Evolutionary conservation across 2,888 invertebrate genomes (phyloP).

Genomic region (Drosophila nigricruria): DNA sequence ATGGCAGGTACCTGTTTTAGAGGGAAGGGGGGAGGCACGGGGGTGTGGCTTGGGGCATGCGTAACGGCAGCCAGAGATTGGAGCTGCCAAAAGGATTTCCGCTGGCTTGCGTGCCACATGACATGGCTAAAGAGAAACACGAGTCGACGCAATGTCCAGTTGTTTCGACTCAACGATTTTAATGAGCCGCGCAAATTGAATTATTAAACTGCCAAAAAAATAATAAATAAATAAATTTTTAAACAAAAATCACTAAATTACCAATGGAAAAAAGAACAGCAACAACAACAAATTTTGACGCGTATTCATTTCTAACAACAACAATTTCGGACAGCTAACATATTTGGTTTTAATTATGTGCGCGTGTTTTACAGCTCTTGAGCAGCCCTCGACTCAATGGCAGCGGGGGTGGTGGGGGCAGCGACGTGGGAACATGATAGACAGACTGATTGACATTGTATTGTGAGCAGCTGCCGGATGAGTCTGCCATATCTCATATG

Average conservation of each 20-base stretch:
- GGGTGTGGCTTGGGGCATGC: background rate
- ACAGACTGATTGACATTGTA: conserved; percentile 66
- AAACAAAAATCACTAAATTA: conserved; percentile 11
- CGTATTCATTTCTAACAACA: conserved; percentile 38
- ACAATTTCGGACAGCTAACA: conserved; percentile 25
- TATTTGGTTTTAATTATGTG: conserved; percentile 35
- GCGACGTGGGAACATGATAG: background rate
- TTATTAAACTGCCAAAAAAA: conserved; percentile 34
- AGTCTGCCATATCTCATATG: conserved; percentile 1
- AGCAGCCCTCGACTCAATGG: conserved; percentile 23
- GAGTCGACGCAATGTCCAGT: conserved; percentile 26
- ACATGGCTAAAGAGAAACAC: conserved; percentile 30
- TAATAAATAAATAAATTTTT: conserved; percentile 8
- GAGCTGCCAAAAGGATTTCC: conserved; percentile 55
- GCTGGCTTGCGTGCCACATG: conserved; percentile 68
- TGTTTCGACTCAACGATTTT: conserved; percentile 48
- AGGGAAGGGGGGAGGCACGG: background rate
- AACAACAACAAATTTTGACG: conserved; percentile 23
- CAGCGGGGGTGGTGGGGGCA: no score
- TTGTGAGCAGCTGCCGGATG: conserved; percentile 67
- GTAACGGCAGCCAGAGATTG: conserved; percentile 40
- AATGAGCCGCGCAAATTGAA: conserved; percentile 47
- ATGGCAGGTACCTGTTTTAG: conserved; percentile 38
- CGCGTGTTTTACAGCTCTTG: conserved; percentile 32
- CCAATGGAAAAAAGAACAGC: background rate